Evolutionary conservation across 2,888 invertebrate genomes (phyloP).

Genomic region (Coleophora flavipennella): DNA sequence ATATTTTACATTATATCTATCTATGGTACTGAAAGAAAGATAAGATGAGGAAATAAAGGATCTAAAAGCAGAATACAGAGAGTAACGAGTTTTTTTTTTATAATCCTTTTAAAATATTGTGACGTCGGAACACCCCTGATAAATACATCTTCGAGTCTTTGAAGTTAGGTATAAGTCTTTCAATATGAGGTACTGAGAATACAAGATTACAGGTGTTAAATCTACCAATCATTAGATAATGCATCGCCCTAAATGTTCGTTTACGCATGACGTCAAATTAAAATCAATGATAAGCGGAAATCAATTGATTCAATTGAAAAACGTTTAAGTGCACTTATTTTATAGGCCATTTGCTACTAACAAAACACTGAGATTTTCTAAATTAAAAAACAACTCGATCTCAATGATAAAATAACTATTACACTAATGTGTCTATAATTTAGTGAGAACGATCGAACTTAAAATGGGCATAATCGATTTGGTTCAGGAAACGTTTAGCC

Average conservation of each 20-base stretch:
- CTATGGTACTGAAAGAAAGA: too few relatives aligned
- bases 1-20: too few relatives aligned
- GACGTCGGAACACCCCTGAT: too few relatives aligned
- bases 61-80: too few relatives aligned
- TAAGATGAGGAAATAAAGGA: too few relatives aligned
- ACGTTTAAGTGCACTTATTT: conserved; percentile 17
- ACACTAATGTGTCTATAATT: conserved; percentile 24
- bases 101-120: too few relatives aligned
- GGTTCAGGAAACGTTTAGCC: not conserved
- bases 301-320: conserved; percentile 13
- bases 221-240: not conserved
- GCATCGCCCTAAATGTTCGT: too few relatives aligned
- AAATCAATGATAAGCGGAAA: conserved; percentile 35
- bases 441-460: conserved; percentile 23
- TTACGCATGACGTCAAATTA: conserved; percentile 22
- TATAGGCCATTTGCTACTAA: conserved; percentile 17
- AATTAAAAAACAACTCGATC: conserved; percentile 24
- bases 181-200: too few relatives aligned
- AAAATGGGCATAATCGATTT: not conserved
- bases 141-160: too few relatives aligned
- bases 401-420: conserved; percentile 21
- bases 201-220: too few relatives aligned
- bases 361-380: conserved; percentile 14
- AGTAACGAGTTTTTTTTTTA: too few relatives aligned
- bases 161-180: too few relatives aligned